phyloP scores from a whole-genome alignment of 2,797 vertebrate species.

The Spinibarbus caldwelli region DNA sequence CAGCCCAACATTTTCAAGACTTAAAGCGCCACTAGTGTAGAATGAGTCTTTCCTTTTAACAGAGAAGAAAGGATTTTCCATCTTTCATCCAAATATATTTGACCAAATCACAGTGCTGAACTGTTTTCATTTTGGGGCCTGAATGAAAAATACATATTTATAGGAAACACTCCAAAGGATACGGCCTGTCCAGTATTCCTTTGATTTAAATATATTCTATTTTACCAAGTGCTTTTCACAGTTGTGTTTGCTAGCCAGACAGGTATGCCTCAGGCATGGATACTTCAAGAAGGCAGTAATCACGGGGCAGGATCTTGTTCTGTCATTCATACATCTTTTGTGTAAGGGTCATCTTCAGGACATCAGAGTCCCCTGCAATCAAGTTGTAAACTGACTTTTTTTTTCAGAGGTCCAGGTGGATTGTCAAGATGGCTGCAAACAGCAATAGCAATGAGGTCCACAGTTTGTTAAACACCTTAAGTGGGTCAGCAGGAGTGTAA shows the following conservation, averaged over 20 bases:
- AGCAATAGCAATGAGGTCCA: neutral
- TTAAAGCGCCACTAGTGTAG: neutral
- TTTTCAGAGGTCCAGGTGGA: conserved; percentile 1
- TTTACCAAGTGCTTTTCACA: conserved; percentile 4
- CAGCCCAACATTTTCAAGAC: neutral
- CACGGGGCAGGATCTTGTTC: neutral
- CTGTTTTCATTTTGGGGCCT: neutral
- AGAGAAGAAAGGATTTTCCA: conserved; percentile 21
- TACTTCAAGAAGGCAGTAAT: conserved; percentile 7
- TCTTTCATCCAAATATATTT: conserved; percentile 31
- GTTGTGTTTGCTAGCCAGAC: no score
- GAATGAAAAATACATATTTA: conserved; percentile 13
- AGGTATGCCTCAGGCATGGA: neutral
- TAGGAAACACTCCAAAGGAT: conserved; percentile 31
- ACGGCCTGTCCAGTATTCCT: neutral
- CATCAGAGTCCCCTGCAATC: conserved; percentile 3
- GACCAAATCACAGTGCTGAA: neutral
- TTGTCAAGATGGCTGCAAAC: conserved; percentile 12
- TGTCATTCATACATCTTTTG: conserved; percentile 12
- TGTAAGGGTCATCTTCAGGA: neutral
- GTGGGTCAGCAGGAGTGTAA: conserved; percentile 29
- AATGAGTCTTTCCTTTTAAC: conserved; percentile 6
- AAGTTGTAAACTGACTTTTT: neutral
- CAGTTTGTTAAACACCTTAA: conserved; percentile 34
- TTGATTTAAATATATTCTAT: conserved; percentile 22